Evolutionary conservation across 2,113 vertebrate genomes (phyloP).

Genomic region (Elephantulus edwardii): DNA sequence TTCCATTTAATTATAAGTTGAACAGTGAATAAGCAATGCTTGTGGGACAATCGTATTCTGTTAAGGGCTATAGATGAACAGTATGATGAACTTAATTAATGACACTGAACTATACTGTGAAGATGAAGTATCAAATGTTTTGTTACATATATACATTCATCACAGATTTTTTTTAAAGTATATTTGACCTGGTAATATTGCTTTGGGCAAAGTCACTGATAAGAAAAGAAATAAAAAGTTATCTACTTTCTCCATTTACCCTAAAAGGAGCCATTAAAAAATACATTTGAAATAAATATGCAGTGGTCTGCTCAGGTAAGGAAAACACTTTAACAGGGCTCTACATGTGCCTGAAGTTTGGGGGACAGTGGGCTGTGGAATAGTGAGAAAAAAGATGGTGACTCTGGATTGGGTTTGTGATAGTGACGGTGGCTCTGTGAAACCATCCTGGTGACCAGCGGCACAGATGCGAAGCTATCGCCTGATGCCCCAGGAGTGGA

Average conservation of each 20-base stretch:
- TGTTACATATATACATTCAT: background rate
- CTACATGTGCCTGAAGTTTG: background rate
- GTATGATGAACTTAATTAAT: background rate
- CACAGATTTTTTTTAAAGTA: background rate
- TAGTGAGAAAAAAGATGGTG: background rate
- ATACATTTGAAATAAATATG: conserved; percentile 19
- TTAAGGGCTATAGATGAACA: background rate
- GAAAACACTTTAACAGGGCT: background rate
- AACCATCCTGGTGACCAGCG: background rate
- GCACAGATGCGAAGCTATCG: background rate
- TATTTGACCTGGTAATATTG: background rate
- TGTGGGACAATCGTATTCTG: background rate
- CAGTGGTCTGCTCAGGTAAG: background rate
- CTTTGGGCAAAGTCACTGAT: background rate
- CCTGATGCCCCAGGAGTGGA: conserved; percentile 18
- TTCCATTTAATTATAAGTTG: conserved; percentile 24
- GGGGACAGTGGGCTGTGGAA: background rate
- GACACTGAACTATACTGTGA: background rate
- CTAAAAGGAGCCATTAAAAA: background rate
- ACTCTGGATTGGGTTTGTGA: background rate
- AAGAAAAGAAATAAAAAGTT: background rate
- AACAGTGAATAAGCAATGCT: background rate
- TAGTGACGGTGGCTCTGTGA: background rate
- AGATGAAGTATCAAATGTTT: background rate
- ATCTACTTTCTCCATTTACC: no score